Base-by-base conservation (phyloP, 1,140 invertebrate species). In the silkworm (Bombyx mori) region DNA sequence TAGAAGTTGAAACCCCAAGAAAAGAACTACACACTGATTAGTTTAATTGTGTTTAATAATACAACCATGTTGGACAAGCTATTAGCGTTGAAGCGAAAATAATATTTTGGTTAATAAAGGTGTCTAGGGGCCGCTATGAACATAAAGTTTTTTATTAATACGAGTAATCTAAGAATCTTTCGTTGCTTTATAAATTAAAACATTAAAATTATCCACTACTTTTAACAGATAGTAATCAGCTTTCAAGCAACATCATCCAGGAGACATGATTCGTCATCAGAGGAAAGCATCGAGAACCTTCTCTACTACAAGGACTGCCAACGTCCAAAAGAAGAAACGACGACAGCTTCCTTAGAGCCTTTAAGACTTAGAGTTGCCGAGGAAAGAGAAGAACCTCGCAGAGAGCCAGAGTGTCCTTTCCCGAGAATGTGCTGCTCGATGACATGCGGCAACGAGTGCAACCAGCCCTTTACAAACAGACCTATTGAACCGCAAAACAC, bases 251-350 rank as follows among this genome's bases (percentile, higher is more conserved):
- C 68, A 46, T 45, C 12, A 2, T 1, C 49, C 3, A 55, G 22
- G 49, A 75, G 66, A 46, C 62, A 66, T 8, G 35, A 35, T 0
- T 71, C 70, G n/a, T 77, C 77, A 10, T 78, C 79, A 58, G 80
- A 75, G 7, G 75, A 81, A 49, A 83, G 80, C 43, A 79, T 86
- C 42, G 82, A 86, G 48, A 86, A 83, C 44, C 65, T 86, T 1
- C 51, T 86, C 1, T 86, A 83, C 44, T 86, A 77, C 50, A 73
- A 82, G 61, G 80, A 86, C 50, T 86, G 76, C 49, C 75, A 80
- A 44, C 73, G 77, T 42, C 56, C 58, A 0, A 70, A 64, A 53
- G 51, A 56, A 44, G 53, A 58, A 1, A 7, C 44, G 1, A 43
- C 60, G 0, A 12, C 58, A 8, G n/a, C 42, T 7, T 12, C 52